A percentile compares a stretch with the other conserved stretches of the same genome.
phyloP scores from a whole-genome alignment of 2,888 invertebrate species.

The Acronicta psi region DNA sequence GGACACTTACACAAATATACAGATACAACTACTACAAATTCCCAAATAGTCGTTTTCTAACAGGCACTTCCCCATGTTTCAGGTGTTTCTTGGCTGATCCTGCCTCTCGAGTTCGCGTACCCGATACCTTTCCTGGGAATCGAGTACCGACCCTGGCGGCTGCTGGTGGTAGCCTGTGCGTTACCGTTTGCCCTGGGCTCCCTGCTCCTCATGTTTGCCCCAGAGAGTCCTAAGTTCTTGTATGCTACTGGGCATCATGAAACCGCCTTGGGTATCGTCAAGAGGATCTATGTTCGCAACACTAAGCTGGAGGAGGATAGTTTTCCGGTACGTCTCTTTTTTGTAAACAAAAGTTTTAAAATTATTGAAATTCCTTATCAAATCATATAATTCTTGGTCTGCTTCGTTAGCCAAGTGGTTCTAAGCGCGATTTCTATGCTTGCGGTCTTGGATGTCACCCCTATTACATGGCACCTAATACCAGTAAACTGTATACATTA shows the following conservation, averaged over 20 bases:
- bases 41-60: no score
- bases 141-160: slow-evolving; percentile 92
- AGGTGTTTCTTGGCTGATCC: slow-evolving; percentile 91
- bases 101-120: slow-evolving; percentile 88
- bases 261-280: slow-evolving; percentile 87
- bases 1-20: no score
- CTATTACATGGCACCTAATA: no score
- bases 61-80: slow-evolving; percentile 44
- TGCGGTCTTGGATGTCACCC: no score
- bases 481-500: no score
- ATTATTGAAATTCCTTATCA: no score
- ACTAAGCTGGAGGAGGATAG: slow-evolving; percentile 67
- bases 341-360: no score
- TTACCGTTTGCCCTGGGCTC: slow-evolving; percentile 90
- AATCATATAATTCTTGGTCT: no score
- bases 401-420: no score
- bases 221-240: slow-evolving; percentile 95
- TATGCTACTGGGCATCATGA: slow-evolving; percentile 89
- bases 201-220: slow-evolving; percentile 88
- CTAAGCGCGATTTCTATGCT: no score
- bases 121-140: slow-evolving; percentile 85
- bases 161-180: slow-evolving; percentile 91
- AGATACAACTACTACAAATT: no score
- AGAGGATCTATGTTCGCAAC: slow-evolving; percentile 77
- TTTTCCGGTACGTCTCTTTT: slow-evolving; percentile 74